A percentile compares a stretch with the other conserved stretches of the same genome.
Conservation (phyloP, 2,113 vertebrate genomes). For the Telmatochromis bifrenatus region DNA sequence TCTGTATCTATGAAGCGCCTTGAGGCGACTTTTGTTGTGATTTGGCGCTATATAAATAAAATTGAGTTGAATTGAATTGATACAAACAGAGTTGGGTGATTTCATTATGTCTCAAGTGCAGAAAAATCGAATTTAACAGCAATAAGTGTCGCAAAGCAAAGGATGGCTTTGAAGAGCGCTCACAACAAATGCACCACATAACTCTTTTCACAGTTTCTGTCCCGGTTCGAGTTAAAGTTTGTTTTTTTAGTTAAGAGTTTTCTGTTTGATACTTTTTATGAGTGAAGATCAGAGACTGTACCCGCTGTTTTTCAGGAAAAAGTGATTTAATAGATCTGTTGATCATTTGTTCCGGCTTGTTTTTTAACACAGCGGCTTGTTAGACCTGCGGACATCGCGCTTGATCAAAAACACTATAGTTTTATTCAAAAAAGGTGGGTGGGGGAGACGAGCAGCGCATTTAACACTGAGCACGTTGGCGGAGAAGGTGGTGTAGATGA, state of each 20-base stretch:
- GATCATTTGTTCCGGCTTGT: not conserved
- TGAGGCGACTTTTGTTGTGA: no score
- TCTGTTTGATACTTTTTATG: not conserved
- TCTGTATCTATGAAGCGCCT: no score
- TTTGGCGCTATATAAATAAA: no score
- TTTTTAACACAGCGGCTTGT: not conserved
- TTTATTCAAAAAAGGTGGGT: rapidly evolving
- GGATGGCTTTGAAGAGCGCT: not conserved
- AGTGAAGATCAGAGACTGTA: not conserved
- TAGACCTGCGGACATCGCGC: not conserved
- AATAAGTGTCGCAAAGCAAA: not conserved
- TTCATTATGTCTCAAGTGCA: not conserved
- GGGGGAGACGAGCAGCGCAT: not conserved
- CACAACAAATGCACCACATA: not conserved
- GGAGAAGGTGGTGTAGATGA: not conserved
- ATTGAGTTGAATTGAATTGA: no score
- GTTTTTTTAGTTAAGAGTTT: not conserved
- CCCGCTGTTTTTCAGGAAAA: not conserved
- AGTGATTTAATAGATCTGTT: not conserved
- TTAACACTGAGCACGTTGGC: not conserved
- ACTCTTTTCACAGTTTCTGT: not conserved
- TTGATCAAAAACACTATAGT: not conserved
- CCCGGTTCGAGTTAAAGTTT: not conserved
- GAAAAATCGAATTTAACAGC: not conserved
- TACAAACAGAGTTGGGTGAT: not conserved